phyloP scores from a whole-genome alignment of 2,888 invertebrate species.

The Blomia tropicalis region DNA sequence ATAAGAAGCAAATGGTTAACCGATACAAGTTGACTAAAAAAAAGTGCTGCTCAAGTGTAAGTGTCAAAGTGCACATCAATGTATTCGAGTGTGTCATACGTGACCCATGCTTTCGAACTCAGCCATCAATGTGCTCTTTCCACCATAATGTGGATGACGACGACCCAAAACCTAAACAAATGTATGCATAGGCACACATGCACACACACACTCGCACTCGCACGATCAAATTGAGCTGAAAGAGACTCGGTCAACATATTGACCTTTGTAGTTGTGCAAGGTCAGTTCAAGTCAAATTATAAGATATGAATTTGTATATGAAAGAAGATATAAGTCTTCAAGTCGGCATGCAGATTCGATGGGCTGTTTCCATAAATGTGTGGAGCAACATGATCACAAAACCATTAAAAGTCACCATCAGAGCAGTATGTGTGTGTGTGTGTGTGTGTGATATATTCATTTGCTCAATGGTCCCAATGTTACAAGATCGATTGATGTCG shows the following conservation, averaged over 20 bases:
- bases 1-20: no score
- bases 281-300: background rate
- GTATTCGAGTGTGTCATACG: conserved; percentile 7
- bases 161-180: background rate
- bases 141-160: no score
- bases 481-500: conserved; percentile 8
- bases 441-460: conserved; percentile 15
- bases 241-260: conserved; percentile 3
- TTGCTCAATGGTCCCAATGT: background rate
- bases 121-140: no score
- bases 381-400: no score
- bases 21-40: no score
- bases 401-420: no score
- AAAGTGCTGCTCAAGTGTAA: background rate
- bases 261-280: conserved; percentile 12
- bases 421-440: no score
- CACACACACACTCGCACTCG: no score
- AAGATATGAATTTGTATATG: background rate
- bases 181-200: background rate
- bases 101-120: no score
- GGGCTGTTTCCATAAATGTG: no score
- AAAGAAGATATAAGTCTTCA: background rate
- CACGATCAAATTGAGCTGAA: background rate
- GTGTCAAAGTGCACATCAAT: conserved; percentile 9
- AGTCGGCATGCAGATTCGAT: background rate